Evolutionary conservation across 2,888 invertebrate species (phyloP).

Genomic region (Dryadula phaetusa): DNA sequence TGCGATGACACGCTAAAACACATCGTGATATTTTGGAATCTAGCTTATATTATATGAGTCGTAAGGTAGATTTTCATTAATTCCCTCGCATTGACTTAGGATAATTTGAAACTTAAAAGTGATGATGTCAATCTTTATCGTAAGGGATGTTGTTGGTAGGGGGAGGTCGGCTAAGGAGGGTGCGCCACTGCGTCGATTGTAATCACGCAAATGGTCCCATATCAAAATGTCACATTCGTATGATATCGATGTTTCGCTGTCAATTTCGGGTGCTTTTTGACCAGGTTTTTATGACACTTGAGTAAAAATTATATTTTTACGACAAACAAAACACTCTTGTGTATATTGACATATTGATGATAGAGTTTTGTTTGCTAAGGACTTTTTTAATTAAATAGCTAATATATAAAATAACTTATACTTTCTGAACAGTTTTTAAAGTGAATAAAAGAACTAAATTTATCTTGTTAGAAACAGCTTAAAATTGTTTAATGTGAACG

Average conservation of each 20-base stretch:
- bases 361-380: background rate
- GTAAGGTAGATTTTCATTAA: conserved; percentile 62
- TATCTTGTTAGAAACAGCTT: conserved; percentile 36
- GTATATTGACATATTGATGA: too few relatives aligned
- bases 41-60: conserved; percentile 54
- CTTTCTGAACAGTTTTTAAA: background rate
- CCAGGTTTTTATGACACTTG: conserved; percentile 44
- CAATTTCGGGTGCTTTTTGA: conserved; percentile 55
- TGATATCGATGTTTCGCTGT: conserved; percentile 73
- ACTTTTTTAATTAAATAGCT: background rate
- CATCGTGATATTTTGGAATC: conserved; percentile 50
- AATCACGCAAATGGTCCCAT: conserved; percentile 83
- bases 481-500: conserved; percentile 45
- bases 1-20: conserved; percentile 79
- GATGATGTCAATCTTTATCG: conserved; percentile 82
- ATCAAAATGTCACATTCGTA: conserved; percentile 79
- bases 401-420: background rate
- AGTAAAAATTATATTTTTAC: conserved; percentile 32
- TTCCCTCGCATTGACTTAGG: conserved; percentile 62
- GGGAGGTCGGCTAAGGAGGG: conserved; percentile 68
- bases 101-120: conserved; percentile 76
- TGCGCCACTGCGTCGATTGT: conserved; percentile 81
- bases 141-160: conserved; percentile 78
- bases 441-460: conserved; percentile 11
- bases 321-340: conserved; percentile 3